These are phyloP conservation scores for Epistrophe eligans DNA, from an alignment of 2,888 invertebrate genomes.

Conservation along the genomic window DNA sequence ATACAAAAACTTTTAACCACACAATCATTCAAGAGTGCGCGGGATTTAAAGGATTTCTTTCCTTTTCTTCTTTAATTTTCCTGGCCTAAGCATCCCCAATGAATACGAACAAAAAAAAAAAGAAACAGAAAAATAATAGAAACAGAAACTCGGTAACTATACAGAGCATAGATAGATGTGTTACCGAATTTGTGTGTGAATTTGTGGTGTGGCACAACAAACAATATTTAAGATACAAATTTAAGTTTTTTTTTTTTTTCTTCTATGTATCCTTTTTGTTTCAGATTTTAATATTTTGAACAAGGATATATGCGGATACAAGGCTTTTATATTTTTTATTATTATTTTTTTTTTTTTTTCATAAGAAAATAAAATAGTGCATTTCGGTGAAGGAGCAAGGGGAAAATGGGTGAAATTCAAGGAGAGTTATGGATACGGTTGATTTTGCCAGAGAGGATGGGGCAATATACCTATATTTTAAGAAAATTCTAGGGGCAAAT, in stretches of 20 bases:
- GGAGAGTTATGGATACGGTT: slow-evolving; percentile 27
- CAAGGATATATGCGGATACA: slow-evolving; percentile 71
- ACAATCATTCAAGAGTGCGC: slow-evolving; percentile 67
- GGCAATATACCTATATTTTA: slow-evolving; percentile 30
- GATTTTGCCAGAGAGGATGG: slow-evolving; percentile 27
- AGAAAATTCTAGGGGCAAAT: slow-evolving; percentile 57
- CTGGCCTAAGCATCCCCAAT: slow-evolving; percentile 65
- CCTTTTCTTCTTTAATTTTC: slow-evolving; percentile 45
- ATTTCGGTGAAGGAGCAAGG: slow-evolving; percentile 47
- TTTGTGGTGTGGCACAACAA: slow-evolving; percentile 63
- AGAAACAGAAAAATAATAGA: neutral
- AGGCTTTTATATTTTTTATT: slow-evolving; percentile 49
- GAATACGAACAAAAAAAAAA: slow-evolving; percentile 37
- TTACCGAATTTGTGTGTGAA: slow-evolving; percentile 18
- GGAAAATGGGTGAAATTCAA: slow-evolving; percentile 1
- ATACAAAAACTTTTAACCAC: slow-evolving; percentile 69
- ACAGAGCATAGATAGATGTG: slow-evolving; percentile 9
- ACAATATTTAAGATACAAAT: slow-evolving; percentile 73
- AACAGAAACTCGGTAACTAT: slow-evolving; percentile 11
- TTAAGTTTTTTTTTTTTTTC: slow-evolving; percentile 43
- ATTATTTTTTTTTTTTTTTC: slow-evolving; percentile 26
- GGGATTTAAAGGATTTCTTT: slow-evolving; percentile 36
- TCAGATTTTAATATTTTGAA: slow-evolving; percentile 68
- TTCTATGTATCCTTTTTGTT: slow-evolving; percentile 64
- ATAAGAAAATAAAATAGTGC: slow-evolving; percentile 70